Percentiles rank a stretch among this genome's conserved stretches.
These are phyloP conservation scores for Drosophila neotestacea DNA, from an alignment of 2,888 invertebrate genomes.

Conservation along the genomic window DNA sequence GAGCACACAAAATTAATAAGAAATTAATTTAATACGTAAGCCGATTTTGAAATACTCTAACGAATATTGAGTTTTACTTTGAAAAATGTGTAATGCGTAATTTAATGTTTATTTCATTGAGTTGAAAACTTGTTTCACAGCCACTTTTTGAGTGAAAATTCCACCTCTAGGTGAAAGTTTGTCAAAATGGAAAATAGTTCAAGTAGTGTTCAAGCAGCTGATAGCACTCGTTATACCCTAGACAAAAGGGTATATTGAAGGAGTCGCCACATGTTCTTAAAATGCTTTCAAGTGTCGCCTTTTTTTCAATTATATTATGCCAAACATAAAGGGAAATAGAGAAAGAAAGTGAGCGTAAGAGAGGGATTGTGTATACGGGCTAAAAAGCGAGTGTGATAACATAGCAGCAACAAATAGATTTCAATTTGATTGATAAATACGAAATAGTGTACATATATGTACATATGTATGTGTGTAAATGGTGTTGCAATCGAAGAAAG, in stretches of 20 bases:
- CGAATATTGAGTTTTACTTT: too few relatives aligned
- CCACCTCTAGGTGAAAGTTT: too few relatives aligned
- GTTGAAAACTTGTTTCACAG: too few relatives aligned
- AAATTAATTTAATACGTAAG: not conserved
- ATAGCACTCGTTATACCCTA: not conserved
- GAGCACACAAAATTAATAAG: constrained; percentile 1
- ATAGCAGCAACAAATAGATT: constrained; percentile 72
- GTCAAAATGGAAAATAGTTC: too few relatives aligned
- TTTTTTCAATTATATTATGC: constrained; percentile 67
- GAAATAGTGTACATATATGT: constrained; percentile 4
- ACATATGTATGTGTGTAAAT: constrained; percentile 52
- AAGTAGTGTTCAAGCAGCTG: too few relatives aligned
- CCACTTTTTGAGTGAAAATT: too few relatives aligned
- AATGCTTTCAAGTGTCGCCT: constrained; percentile 20
- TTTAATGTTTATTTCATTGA: too few relatives aligned
- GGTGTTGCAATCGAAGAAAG: constrained; percentile 65
- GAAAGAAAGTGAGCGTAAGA: not conserved
- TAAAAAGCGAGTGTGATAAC: constrained; percentile 1
- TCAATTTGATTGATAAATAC: constrained; percentile 81
- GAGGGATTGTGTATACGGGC: not conserved
- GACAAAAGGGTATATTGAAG: not conserved
- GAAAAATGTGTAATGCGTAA: too few relatives aligned
- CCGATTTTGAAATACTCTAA: not conserved
- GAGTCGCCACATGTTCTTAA: not conserved
- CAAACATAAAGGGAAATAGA: not conserved